Conservation (phyloP, 2,113 vertebrate genomes). For the Siniperca chuatsi region DNA sequence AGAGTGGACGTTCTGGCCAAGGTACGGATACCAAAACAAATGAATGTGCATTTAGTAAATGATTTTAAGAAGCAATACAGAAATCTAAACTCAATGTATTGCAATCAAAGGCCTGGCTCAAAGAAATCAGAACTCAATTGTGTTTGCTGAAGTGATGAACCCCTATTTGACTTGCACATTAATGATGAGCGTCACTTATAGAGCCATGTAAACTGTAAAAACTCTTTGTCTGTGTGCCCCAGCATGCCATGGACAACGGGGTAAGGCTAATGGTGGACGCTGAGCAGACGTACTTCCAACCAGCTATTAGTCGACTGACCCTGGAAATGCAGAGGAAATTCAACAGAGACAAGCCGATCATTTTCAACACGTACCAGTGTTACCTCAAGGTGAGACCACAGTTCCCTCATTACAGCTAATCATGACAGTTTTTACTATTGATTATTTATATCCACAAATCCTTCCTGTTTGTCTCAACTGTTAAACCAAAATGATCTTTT, state of each 20-base stretch:
- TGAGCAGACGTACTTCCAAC: slow-evolving; percentile 97
- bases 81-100: not conserved
- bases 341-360: slow-evolving; percentile 87
- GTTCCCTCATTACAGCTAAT: not conserved
- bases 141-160: not conserved
- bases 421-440: not conserved
- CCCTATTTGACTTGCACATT: not conserved
- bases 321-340: slow-evolving; percentile 93
- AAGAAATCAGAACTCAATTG: not conserved
- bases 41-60: not conserved
- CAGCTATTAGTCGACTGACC: slow-evolving; percentile 92
- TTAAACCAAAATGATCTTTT: not conserved
- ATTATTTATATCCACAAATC: not conserved
- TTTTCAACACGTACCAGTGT: slow-evolving; percentile 97
- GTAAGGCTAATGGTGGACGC: slow-evolving; percentile 96
- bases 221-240: slow-evolving; percentile 1
- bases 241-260: slow-evolving; percentile 87
- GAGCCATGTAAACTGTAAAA: not conserved
- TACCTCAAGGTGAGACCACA: slow-evolving; percentile 89
- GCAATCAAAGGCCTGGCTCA: not conserved
- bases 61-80: not conserved
- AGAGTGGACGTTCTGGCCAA: slow-evolving; percentile 91
- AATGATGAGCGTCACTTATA: not conserved
- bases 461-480: not conserved
- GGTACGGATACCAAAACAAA: slow-evolving; percentile 73